Percentiles rank a stretch among this genome's conserved stretches.
phyloP scores from a whole-genome alignment of 92 coral and sea anemone species.

The Parazoanthus swiftii region DNA sequence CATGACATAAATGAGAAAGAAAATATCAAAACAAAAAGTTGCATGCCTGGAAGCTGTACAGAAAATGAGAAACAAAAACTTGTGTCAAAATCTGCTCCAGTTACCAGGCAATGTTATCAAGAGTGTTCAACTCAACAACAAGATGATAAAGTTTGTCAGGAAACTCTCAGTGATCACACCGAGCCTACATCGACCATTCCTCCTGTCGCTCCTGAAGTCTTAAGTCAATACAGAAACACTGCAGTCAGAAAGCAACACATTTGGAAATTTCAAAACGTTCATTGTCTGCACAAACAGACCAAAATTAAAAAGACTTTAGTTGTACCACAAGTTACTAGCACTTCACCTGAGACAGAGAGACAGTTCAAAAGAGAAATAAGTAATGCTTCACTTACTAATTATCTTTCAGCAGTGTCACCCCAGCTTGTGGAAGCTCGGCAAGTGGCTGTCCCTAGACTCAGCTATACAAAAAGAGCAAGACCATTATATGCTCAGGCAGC shows the following conservation, averaged over 20 bases:
- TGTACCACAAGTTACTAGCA: not conserved
- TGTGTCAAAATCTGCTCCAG: not conserved
- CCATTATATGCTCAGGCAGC: conserved; percentile 1
- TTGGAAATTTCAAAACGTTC: not conserved
- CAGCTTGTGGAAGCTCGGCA: conserved; percentile 11
- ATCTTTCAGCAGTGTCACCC: conserved; percentile 65
- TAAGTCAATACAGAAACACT: not conserved
- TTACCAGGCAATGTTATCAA: not conserved
- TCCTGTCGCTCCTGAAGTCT: not conserved
- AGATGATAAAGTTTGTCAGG: not conserved
- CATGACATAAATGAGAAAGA: not conserved
- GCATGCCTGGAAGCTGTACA: not conserved
- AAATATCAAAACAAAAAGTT: not conserved
- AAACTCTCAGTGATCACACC: not conserved
- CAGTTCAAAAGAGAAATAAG: conserved; percentile 69
- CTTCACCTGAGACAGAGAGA: conserved; percentile 20
- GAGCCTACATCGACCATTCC: not conserved
- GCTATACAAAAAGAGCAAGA: conserved; percentile 64
- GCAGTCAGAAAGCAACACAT: not conserved
- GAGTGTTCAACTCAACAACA: not conserved
- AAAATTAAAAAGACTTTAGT: not conserved
- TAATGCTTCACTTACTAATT: conserved; percentile 74
- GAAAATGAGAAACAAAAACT: not conserved
- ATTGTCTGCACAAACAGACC: not conserved
- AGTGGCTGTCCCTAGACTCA: conserved; percentile 57